Evolutionary conservation across 2,113 vertebrate species (phyloP), one percentile per base, ranked within the genome.

Genomic region (Ursus arctos): DNA sequence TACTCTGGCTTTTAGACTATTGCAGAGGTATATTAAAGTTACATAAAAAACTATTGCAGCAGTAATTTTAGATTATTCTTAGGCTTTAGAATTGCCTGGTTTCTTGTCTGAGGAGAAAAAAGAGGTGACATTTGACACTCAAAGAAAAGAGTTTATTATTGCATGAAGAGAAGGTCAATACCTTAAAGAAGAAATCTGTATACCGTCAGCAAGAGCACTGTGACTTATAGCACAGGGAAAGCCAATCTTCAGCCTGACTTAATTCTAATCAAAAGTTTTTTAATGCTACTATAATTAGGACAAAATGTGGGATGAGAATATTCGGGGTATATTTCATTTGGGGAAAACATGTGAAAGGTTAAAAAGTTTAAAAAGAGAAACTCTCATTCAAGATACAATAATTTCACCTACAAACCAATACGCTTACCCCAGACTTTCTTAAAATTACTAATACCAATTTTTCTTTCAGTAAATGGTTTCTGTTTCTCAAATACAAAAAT

Each of bases 401-500:
- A 69, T 74, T 94, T 91, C 10, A 94, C 26, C n/a, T 71, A 61
- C 6, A 55, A 92, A 84, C 24, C 14, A 83, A 4, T 51, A 72
- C 40, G n/a, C 49, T 82, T 86, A 91, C 21, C 13, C 49, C 12
- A 57, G 36, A 65, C 53, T 77, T 91, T 69, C 59, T 18, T 49
- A 90, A 90, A 95, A 95, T 72, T 47, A 77, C 6, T 65, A 72
- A 86, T 10, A 86, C 49, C 49, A 76, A 51, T 40, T 55, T 85
- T 95, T 85, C 49, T 80, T 7, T 72, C 31, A 36, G 69, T 71
- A 86, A 84, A 47, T 63, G 65, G 55, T 88, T 71, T 84, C 53
- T 65, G 53, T 81, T 87, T 67, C 67, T 82, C 18, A 86, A 91
- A 91, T 67, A 91, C 13, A 24, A 95, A 93, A 89, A 83, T 85